phyloP scores from a whole-genome alignment of 1,140 invertebrate genomes.

The Trialeurodes vaporariorum region DNA sequence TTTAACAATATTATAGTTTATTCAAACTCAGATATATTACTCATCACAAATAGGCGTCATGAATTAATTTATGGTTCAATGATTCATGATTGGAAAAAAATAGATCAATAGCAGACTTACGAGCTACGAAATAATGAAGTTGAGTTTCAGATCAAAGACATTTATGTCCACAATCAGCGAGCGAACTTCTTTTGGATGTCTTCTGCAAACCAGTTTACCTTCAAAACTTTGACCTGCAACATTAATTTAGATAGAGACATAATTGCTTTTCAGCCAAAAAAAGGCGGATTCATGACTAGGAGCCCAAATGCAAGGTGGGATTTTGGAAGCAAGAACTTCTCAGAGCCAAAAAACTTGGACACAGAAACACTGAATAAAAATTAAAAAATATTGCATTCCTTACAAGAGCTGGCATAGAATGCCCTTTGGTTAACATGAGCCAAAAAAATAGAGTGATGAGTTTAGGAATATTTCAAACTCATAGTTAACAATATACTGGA shows the following conservation, averaged over 20 bases:
- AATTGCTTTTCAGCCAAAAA: slow-evolving; percentile 3
- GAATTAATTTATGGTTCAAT: no score
- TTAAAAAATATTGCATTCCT: background rate
- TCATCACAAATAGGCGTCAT: no score
- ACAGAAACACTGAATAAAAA: background rate
- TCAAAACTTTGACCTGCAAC: slow-evolving; percentile 43
- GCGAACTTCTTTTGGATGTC: slow-evolving; percentile 44
- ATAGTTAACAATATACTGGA: no score
- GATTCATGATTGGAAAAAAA: no score
- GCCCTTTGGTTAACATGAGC: background rate
- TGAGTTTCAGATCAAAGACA: slow-evolving; percentile 28
- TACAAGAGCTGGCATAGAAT: no score
- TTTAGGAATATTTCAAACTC: no score
- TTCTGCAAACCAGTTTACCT: slow-evolving; percentile 49
- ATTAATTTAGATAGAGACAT: slow-evolving; percentile 18
- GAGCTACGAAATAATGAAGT: background rate
- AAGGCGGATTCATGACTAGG: no score
- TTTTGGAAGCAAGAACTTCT: no score
- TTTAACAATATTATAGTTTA: no score
- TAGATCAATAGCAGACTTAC: no score
- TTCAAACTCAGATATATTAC: no score
- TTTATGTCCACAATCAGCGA: slow-evolving; percentile 43
- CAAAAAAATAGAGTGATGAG: background rate
- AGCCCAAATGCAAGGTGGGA: no score
- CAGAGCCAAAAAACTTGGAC: background rate